phyloP scores from a whole-genome alignment of 2,113 vertebrate genomes.

The Pygathrix nemaeus region DNA sequence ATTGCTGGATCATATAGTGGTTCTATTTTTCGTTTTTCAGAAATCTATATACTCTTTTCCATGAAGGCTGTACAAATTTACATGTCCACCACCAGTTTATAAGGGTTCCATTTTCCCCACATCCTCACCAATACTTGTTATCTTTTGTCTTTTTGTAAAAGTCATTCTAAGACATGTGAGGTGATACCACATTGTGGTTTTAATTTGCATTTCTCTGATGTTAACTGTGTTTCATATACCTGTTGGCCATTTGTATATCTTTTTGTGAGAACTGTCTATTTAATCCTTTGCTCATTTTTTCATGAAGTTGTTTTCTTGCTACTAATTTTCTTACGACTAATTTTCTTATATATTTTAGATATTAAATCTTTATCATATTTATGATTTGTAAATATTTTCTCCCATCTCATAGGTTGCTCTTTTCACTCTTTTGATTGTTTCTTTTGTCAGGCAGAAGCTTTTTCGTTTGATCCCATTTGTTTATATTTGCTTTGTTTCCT shows the following conservation, averaged over 20 bases:
- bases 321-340: neutral
- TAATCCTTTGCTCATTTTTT: neutral
- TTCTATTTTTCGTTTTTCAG: neutral
- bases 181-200: neutral
- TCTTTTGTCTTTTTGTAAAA: neutral
- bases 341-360: neutral
- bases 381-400: neutral
- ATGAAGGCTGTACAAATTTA: neutral
- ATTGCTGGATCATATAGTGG: neutral
- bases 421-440: neutral
- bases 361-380: neutral
- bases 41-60: neutral
- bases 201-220: neutral
- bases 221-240: neutral
- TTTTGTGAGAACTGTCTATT: neutral
- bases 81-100: neutral
- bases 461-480: neutral
- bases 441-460: neutral
- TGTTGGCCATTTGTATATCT: neutral
- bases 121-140: neutral
- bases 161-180: neutral
- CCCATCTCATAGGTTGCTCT: neutral
- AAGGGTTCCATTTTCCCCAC: neutral
- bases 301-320: neutral
- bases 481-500: neutral